phyloP scores from a whole-genome alignment of 2,797 vertebrate genomes.

The Channa striata region DNA sequence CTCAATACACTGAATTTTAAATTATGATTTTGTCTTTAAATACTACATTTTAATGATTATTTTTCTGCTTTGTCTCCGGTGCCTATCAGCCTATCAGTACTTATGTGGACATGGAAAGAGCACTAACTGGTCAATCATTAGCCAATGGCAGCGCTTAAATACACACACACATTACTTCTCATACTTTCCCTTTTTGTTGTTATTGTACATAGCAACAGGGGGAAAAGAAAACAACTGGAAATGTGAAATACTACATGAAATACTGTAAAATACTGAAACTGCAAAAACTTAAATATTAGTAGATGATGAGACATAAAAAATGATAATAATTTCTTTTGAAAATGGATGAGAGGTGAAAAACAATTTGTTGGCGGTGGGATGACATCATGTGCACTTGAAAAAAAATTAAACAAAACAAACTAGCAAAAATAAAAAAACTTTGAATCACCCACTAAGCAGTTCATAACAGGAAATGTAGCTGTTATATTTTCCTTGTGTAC shows the following conservation, averaged over 20 bases:
- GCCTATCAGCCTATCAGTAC: not conserved
- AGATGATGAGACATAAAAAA: not conserved
- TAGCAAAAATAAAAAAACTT: too few species aligned
- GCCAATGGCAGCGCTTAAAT: slow-evolving; percentile 62
- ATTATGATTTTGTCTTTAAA: not conserved
- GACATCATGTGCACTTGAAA: not conserved
- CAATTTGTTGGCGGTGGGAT: not conserved
- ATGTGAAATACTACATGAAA: too few species aligned
- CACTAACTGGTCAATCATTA: slow-evolving; percentile 79
- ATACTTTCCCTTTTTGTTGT: slow-evolving; percentile 8
- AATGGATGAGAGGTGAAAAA: not conserved
- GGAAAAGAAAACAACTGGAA: slow-evolving; percentile 18
- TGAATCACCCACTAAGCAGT: not conserved
- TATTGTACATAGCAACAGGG: slow-evolving; percentile 25
- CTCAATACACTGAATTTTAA: too few species aligned
- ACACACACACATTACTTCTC: slow-evolving; percentile 48
- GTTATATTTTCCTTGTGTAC: slow-evolving; percentile 12
- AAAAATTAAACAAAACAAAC: too few species aligned
- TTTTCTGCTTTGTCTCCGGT: slow-evolving; percentile 1
- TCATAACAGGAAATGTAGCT: slow-evolving; percentile 12
- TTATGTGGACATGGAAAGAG: slow-evolving; percentile 61
- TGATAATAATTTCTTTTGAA: not conserved
- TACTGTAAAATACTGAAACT: not conserved
- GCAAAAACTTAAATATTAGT: not conserved
- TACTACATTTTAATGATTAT: not conserved